Evolutionary conservation across 1,140 invertebrate genomes (phyloP).

Genomic region (Dinothrombium tinctorium): DNA sequence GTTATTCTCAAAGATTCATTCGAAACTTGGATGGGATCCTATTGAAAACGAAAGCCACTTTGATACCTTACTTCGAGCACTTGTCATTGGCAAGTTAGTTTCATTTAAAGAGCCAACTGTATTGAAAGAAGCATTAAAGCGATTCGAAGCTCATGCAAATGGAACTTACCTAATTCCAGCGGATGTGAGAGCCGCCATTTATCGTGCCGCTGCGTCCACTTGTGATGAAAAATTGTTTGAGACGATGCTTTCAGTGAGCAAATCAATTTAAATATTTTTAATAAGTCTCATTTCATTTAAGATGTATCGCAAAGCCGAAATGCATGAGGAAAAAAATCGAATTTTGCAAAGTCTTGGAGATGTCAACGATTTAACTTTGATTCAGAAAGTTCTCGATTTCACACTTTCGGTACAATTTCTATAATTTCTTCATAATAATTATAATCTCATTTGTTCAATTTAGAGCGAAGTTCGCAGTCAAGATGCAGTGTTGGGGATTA

Average conservation of each 20-base stretch:
- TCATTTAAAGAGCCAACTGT: slow-evolving; percentile 47
- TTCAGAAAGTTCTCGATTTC: slow-evolving; percentile 41
- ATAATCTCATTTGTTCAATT: slow-evolving; percentile 25
- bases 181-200: slow-evolving; percentile 49
- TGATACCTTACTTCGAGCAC: slow-evolving; percentile 51
- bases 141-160: slow-evolving; percentile 41
- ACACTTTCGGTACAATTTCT: slow-evolving; percentile 6
- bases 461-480: slow-evolving; percentile 86
- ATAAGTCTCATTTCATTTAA: slow-evolving; percentile 26
- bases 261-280: slow-evolving; percentile 1
- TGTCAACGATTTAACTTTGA: slow-evolving; percentile 37
- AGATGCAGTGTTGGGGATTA: slow-evolving; percentile 67
- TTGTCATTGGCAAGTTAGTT: slow-evolving; percentile 59
- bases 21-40: slow-evolving; percentile 40
- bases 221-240: slow-evolving; percentile 44
- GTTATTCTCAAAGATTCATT: slow-evolving; percentile 40
- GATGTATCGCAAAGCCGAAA: slow-evolving; percentile 53
- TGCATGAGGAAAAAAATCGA: slow-evolving; percentile 67
- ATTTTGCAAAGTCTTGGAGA: slow-evolving; percentile 55
- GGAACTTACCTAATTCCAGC: slow-evolving; percentile 22
- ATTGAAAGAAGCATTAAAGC: slow-evolving; percentile 39
- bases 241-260: slow-evolving; percentile 14
- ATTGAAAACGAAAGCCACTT: slow-evolving; percentile 33
- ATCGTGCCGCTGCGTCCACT: slow-evolving; percentile 47
- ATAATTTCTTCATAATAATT: slow-evolving; percentile 29